Percentiles rank a stretch among this genome's conserved stretches.
Evolutionary conservation across 1,140 invertebrate species (phyloP).

Genomic region (Brachionus sp.): DNA sequence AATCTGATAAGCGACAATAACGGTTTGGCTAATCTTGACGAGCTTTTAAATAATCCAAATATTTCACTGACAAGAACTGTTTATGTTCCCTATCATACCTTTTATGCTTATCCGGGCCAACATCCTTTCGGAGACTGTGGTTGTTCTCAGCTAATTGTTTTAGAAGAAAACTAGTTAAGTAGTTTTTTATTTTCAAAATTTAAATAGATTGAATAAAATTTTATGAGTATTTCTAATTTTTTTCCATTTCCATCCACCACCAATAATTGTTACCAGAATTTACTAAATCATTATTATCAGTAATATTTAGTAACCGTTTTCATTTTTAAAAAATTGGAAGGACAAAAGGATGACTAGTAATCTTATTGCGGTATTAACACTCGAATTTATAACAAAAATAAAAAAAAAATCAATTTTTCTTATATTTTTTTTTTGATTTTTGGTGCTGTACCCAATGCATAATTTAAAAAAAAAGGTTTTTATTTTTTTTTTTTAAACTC

Average conservation of each 20-base stretch:
- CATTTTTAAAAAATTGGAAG: too few species aligned
- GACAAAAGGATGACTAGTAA: too few species aligned
- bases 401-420: too few species aligned
- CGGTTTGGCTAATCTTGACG: not conserved
- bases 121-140: conserved; percentile 2
- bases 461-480: too few species aligned
- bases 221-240: not conserved
- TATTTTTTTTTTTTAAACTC: too few species aligned
- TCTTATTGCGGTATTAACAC: too few species aligned
- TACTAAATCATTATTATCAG: too few species aligned
- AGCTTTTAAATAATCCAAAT: not conserved
- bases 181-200: not conserved
- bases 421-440: too few species aligned
- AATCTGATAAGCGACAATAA: not conserved
- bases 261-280: too few species aligned
- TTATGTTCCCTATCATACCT: not conserved
- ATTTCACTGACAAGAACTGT: not conserved
- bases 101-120: not conserved
- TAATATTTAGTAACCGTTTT: too few species aligned
- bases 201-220: not conserved
- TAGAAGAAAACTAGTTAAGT: not conserved
- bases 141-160: not conserved
- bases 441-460: too few species aligned
- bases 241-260: not conserved
- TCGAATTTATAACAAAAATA: too few species aligned